Evolutionary conservation across 1,140 invertebrate species (phyloP).

Genomic region (Acromyrmex heyeri): DNA sequence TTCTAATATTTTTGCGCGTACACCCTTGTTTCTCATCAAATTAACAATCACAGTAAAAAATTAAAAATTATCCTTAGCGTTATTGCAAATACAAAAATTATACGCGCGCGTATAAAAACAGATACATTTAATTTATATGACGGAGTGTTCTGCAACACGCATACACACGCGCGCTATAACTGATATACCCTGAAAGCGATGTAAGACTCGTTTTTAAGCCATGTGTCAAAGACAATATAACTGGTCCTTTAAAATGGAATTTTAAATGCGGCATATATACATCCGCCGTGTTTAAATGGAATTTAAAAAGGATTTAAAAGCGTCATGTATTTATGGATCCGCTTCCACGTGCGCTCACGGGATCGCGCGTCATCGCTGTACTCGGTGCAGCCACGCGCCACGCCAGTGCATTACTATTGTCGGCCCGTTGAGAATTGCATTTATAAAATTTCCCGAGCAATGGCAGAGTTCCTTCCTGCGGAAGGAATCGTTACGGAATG

Average conservation of each 20-base stretch:
- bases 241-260: slow-evolving; percentile 58
- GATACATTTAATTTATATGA: slow-evolving; percentile 18
- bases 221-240: slow-evolving; percentile 53
- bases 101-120: no score
- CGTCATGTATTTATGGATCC: slow-evolving; percentile 63
- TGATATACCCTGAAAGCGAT: slow-evolving; percentile 6
- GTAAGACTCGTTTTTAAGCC: slow-evolving; percentile 37
- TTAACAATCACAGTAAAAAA: not conserved
- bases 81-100: slow-evolving; percentile 14
- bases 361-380: slow-evolving; percentile 29
- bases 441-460: slow-evolving; percentile 63
- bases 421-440: slow-evolving; percentile 64
- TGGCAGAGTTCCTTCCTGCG: slow-evolving; percentile 55
- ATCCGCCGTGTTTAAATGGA: slow-evolving; percentile 60
- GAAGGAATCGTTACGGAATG: slow-evolving; percentile 55
- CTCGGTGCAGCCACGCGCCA: slow-evolving; percentile 50
- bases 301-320: slow-evolving; percentile 67
- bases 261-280: slow-evolving; percentile 47
- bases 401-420: slow-evolving; percentile 59
- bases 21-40: not conserved
- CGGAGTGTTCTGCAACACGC: not conserved
- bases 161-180: not conserved
- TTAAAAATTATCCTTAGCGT: not conserved
- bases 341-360: slow-evolving; percentile 51
- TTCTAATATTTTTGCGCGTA: not conserved